Evolutionary conservation across 2,888 invertebrate species (phyloP), one percentile per base, ranked within the genome.

Genomic region (Odiellus spinosus): DNA sequence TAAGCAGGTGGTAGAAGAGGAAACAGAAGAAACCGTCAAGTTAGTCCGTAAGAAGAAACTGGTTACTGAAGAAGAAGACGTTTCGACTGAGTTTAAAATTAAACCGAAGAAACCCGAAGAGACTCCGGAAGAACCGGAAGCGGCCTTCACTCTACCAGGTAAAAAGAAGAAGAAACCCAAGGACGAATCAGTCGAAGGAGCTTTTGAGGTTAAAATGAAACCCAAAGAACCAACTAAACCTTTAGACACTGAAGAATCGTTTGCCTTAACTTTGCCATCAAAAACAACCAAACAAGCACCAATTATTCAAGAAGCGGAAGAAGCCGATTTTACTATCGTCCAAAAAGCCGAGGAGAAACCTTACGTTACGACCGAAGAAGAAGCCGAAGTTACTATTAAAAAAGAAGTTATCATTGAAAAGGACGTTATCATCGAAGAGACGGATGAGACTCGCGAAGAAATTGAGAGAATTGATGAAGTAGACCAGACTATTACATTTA

Each of bases 71-170:
- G 42, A 49, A 19, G 33, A 17, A 5, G 46, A 39, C 3, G 40
- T 38, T 32, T 32, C 34, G 10, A 36, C 36, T 1, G 36, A 47
- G 11, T 43, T 49, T n/a, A 51, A 53, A 43, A 38, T 48, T 34
- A 44, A 49, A 40, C 47, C 49, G 19, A 54, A 55, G 20, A 55
- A 57, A 19, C 50, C 55, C 4, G 57, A 46, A 45, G 46, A 47
- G 26, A 35, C 51, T 14, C 17, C 14, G 8, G 40, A 40, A 15
- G 15, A 6, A n/a, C 5, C 36, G 60, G 75, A 77, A 10, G 80
- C 82, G 69, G 80, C 75, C 57, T 82, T 85, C 42, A 50, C 49
- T 26, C 46, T 49, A 44, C 85, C 70, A 82, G 84, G 59, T 34
- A 26, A 49, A 19, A 41, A 43, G 2, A 53, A 53, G 47, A 59